These are phyloP conservation scores for Conus betulinus DNA, from an alignment of 1,140 invertebrate species.

Conservation along the genomic window DNA sequence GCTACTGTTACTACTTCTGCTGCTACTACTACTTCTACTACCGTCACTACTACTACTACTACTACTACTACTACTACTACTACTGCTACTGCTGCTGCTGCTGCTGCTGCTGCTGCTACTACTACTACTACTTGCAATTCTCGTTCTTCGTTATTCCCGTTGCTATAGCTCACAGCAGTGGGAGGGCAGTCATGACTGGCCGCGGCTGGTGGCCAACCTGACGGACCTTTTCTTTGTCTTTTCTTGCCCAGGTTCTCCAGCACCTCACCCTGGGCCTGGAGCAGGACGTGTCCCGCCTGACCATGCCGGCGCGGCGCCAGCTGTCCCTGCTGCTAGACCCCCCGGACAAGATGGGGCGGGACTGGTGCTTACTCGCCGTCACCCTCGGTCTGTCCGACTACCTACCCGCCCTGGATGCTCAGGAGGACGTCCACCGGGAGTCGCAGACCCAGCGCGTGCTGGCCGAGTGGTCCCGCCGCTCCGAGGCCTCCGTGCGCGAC, in stretches of 20 bases:
- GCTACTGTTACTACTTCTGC: too few species aligned
- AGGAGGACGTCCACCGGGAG: slow-evolving; percentile 43
- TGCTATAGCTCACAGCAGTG: too few species aligned
- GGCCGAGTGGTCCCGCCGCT: slow-evolving; percentile 75
- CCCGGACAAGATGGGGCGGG: slow-evolving; percentile 78
- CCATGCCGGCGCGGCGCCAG: slow-evolving; percentile 80
- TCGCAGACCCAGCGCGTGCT: slow-evolving; percentile 78
- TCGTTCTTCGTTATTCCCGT: too few species aligned
- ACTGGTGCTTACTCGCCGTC: slow-evolving; percentile 89
- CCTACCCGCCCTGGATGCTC: slow-evolving; percentile 74
- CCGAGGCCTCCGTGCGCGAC: slow-evolving; percentile 74
- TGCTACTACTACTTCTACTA: too few species aligned
- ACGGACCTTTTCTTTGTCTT: neutral
- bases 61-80: too few species aligned
- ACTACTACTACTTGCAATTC: too few species aligned
- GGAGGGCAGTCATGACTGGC: too few species aligned
- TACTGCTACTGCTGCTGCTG: too few species aligned
- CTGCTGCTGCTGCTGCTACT: too few species aligned
- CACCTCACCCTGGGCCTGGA: neutral
- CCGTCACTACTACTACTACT: too few species aligned
- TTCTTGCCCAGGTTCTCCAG: neutral
- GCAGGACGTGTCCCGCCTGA: neutral
- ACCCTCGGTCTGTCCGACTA: slow-evolving; percentile 81
- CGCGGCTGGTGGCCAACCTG: too few species aligned
- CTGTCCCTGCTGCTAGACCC: slow-evolving; percentile 85